A percentile compares a stretch with the other conserved stretches of the same genome.
These are phyloP conservation scores for Onthophagus sagittarius DNA, from an alignment of 2,888 invertebrate species.

Conservation along the genomic window DNA sequence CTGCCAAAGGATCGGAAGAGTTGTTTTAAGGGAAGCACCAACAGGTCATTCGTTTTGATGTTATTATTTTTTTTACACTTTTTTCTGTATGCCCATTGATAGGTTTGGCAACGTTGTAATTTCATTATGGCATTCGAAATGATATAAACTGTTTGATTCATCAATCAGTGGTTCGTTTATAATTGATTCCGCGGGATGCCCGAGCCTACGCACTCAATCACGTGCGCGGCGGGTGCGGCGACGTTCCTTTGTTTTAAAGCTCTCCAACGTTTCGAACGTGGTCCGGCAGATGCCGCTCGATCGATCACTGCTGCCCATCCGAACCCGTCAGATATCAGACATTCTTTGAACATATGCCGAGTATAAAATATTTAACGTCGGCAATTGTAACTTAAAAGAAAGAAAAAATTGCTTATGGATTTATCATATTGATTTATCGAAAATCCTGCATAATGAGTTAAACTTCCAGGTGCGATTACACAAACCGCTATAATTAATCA, in stretches of 20 bases:
- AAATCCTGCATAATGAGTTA: neutral
- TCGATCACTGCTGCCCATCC: neutral
- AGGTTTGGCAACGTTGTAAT: neutral
- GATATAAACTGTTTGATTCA: constrained; percentile 28
- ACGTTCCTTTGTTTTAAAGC: constrained; percentile 38
- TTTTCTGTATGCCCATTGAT: constrained; percentile 14
- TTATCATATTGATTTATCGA: neutral
- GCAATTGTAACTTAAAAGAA: neutral
- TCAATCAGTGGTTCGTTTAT: constrained; percentile 32
- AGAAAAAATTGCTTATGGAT: neutral
- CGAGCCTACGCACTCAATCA: constrained; percentile 42
- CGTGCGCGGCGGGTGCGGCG: constrained; percentile 38
- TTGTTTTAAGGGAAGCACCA: constrained; percentile 30
- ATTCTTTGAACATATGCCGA: neutral
- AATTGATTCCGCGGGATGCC: constrained; percentile 44
- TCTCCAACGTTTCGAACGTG: neutral
- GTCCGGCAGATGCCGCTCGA: neutral
- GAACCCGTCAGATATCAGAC: neutral
- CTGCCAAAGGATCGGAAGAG: neutral
- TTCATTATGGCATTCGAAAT: constrained; percentile 4
- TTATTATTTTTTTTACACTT: constrained; percentile 28
- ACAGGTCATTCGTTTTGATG: constrained; percentile 41
- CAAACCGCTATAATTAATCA: neutral
- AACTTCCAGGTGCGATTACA: neutral
- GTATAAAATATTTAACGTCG: neutral